A percentile compares a stretch with the other conserved stretches of the same genome.
These are phyloP conservation scores for Chrysemys picta DNA, from an alignment of 2,113 vertebrate genomes.

Conservation along the genomic window DNA sequence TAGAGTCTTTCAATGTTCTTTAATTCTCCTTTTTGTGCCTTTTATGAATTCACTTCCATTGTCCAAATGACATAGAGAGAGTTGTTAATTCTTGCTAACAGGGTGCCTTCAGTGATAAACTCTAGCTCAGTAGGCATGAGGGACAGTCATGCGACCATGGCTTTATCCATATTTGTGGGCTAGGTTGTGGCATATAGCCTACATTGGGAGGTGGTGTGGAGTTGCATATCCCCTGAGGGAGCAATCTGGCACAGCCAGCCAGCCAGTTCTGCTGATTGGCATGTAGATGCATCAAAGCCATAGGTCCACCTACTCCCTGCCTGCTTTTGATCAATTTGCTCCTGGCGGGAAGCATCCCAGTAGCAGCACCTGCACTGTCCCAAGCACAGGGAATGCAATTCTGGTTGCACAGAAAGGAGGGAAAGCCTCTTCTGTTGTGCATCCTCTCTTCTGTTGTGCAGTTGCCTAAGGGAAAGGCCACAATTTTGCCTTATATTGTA, in stretches of 20 bases:
- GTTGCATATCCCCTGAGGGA: not conserved
- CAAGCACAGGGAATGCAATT: not conserved
- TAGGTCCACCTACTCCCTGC: not conserved
- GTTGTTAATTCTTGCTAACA: not conserved
- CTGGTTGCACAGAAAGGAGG: not conserved
- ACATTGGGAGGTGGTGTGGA: not conserved
- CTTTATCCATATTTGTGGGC: conserved; percentile 22
- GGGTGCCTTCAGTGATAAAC: not conserved
- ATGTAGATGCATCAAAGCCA: not conserved
- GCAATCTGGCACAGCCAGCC: not conserved
- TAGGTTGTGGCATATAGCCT: not conserved
- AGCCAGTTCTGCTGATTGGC: not conserved
- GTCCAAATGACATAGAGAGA: fast-evolving
- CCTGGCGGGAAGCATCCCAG: not conserved
- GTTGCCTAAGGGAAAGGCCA: not conserved
- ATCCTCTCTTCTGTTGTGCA: not conserved
- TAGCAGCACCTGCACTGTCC: not conserved
- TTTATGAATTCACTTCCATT: conserved; percentile 36
- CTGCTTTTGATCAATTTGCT: not conserved
- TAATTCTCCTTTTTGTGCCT: not conserved
- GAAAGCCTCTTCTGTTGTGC: not conserved
- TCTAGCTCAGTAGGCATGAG: not conserved
- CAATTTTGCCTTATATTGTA: not conserved
- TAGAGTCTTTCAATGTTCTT: not conserved
- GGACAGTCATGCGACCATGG: fast-evolving